These are phyloP conservation scores for Pantherophis guttatus DNA, from an alignment of 2,113 vertebrate species.

Conservation along the genomic window DNA sequence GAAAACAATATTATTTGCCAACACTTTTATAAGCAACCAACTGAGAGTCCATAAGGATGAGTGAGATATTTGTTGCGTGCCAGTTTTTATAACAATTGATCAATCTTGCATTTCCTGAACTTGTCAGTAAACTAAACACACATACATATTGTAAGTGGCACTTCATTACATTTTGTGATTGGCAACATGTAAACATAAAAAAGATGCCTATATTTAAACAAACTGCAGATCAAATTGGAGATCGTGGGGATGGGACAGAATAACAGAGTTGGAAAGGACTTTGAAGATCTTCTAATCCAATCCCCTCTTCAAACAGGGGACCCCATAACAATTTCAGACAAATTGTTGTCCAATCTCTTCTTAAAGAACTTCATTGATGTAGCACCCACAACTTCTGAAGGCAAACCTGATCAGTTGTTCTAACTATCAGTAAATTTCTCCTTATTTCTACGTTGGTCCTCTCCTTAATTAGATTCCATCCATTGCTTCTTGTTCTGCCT, in stretches of 20 bases:
- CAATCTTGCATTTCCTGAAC: not conserved
- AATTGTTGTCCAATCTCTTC: too few species aligned
- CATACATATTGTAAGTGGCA: not conserved
- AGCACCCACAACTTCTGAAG: too few species aligned
- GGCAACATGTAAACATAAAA: not conserved
- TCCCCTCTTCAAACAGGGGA: too few species aligned
- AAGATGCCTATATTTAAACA: not conserved
- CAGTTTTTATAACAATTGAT: not conserved
- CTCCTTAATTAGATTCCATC: too few species aligned
- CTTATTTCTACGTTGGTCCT: too few species aligned
- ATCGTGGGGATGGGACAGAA: not conserved
- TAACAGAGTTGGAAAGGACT: not conserved
- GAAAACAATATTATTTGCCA: not conserved
- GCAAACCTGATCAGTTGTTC: too few species aligned
- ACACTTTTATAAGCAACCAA: not conserved
- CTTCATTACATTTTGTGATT: not conserved
- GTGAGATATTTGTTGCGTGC: not conserved
- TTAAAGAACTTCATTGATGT: too few species aligned
- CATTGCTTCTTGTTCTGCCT: too few species aligned
- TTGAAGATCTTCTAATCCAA: too few species aligned
- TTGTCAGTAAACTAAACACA: not conserved
- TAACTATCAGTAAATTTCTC: too few species aligned
- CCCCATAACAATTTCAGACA: too few species aligned
- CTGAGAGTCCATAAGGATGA: not conserved
- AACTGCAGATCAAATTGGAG: not conserved